Percentiles rank a stretch among this genome's conserved stretches.
These are phyloP conservation scores for Hermetia illucens DNA, from an alignment of 1,140 invertebrate genomes.

Conservation along the genomic window DNA sequence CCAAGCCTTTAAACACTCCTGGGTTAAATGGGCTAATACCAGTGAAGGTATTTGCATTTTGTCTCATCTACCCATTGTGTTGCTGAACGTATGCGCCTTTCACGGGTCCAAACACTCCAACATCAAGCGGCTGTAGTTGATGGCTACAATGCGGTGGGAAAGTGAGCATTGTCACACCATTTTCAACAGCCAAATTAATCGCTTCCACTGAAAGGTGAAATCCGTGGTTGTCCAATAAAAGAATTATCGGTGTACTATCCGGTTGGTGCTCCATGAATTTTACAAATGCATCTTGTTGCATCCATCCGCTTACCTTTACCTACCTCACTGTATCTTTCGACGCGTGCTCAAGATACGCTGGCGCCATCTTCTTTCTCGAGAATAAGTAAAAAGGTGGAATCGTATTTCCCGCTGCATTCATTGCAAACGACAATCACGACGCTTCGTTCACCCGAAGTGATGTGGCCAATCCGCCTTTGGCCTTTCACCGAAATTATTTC, in stretches of 20 bases:
- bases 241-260: slow-evolving; percentile 15
- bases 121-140: slow-evolving; percentile 34
- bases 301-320: too few relatives aligned
- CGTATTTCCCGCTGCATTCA: too few relatives aligned
- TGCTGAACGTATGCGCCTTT: slow-evolving; percentile 28
- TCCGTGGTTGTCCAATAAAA: slow-evolving; percentile 29
- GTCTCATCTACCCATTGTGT: too few relatives aligned
- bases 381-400: too few relatives aligned
- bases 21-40: slow-evolving; percentile 3
- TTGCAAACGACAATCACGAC: too few relatives aligned
- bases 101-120: slow-evolving; percentile 30
- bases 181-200: slow-evolving; percentile 19
- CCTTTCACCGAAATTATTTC: too few relatives aligned
- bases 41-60: not conserved
- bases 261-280: slow-evolving; percentile 22
- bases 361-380: too few relatives aligned
- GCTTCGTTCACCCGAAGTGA: too few relatives aligned
- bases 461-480: too few relatives aligned
- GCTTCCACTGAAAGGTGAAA: slow-evolving; percentile 26
- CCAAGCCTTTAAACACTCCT: too few relatives aligned
- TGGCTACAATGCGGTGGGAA: slow-evolving; percentile 33
- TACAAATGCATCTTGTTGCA: slow-evolving; percentile 18
- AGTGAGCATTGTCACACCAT: slow-evolving; percentile 28
- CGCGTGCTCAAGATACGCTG: too few relatives aligned
- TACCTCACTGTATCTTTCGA: too few relatives aligned